phyloP scores from a whole-genome alignment of 1,140 invertebrate genomes.

The Apocrypta bakeri region DNA sequence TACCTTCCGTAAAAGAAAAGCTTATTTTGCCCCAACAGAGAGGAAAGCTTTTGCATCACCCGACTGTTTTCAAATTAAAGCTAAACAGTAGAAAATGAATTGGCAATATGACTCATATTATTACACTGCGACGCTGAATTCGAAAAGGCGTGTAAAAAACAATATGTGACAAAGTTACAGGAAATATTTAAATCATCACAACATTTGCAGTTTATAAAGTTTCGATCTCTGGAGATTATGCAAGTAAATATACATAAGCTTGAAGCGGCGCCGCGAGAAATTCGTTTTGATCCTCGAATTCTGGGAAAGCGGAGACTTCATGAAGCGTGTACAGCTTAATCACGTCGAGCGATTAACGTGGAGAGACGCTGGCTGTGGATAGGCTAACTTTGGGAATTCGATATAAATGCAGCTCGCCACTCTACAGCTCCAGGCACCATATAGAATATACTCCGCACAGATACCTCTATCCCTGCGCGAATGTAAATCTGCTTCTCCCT shows the following conservation, averaged over 20 bases:
- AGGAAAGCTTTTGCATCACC: neutral
- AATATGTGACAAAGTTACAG: no score
- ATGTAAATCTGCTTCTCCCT: no score
- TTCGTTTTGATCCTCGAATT: neutral
- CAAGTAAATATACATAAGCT: neutral
- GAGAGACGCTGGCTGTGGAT: neutral
- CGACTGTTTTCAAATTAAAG: no score
- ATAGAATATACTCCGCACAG: neutral
- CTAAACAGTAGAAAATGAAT: neutral
- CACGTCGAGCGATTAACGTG: neutral
- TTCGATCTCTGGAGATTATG: no score
- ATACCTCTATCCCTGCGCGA: no score
- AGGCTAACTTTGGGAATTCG: neutral
- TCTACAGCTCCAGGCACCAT: neutral
- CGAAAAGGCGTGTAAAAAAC: no score
- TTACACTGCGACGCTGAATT: no score
- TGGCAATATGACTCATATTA: no score
- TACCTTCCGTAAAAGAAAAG: no score
- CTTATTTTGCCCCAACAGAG: neutral
- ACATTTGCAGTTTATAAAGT: no score
- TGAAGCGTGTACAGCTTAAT: neutral
- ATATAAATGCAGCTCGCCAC: neutral
- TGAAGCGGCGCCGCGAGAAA: neutral
- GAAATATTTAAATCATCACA: no score
- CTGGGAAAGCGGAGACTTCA: neutral